Base-by-base conservation (phyloP, 2,113 vertebrate genomes). In the Ctenomys sociabilis region DNA sequence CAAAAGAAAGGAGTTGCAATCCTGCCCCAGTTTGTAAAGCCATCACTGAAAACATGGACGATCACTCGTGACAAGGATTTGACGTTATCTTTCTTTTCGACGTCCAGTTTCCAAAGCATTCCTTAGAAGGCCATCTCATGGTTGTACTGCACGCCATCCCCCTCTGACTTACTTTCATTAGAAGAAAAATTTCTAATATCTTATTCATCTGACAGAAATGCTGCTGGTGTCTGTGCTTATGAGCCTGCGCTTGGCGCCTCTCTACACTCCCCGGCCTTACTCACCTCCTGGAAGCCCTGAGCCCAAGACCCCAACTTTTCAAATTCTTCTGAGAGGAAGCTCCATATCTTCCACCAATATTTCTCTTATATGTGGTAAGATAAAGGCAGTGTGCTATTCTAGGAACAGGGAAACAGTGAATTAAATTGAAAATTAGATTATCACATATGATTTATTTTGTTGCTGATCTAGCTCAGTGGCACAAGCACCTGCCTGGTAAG, bases 381-480 rank as follows among this genome's bases (percentile, higher is more conserved):
- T 26, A 95, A 45, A 30, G 49, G 16, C 14, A 86, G 1, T 70
- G 12, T 90, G 66, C 12, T 16, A 88, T 45, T 78, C 45, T 54
- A 77, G 19, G 16, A 89, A 64, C 2, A 85, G 26, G 22, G 2
- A 91, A 66, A 32, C 61, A 64, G 64, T 35, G 9, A 85, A 64
- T 87, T 83, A 49, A 78, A 89, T 49, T 89, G 32, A 85, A 92
- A 92, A 49, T 82, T 92, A 84, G 17, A 84, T 84, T 87, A 93
- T 35, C 82, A 68, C 94, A 88, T 89, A 17, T 80, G 32, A 77
- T 37, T 95, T 59, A 59, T 73, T 66, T 54, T 12, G 54, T 4
- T 54, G 14, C 13, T 54, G 54, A 54, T 54, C 14, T 54, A 3
- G 54, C 4, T 54, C 13, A 54, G 54, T 54, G 54, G 54, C 54